Percentiles rank a stretch among this genome's conserved stretches.
phyloP scores from a whole-genome alignment of 2,113 vertebrate species.

The Lagopus leucura region DNA sequence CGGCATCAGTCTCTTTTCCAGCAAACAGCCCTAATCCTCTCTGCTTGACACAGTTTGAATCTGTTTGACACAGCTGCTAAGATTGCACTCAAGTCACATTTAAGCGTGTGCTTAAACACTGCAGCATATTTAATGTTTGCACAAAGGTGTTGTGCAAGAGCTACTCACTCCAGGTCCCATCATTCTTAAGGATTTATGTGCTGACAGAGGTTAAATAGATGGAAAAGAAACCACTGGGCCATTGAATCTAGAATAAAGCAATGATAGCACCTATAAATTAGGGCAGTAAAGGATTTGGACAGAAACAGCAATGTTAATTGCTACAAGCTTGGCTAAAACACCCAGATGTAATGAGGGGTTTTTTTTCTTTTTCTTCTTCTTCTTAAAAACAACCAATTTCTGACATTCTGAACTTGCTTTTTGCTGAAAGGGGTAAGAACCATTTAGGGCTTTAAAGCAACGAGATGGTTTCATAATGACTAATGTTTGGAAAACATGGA shows the following conservation, averaged over 20 bases:
- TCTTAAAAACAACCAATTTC: background rate
- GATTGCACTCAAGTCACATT: background rate
- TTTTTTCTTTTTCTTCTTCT: background rate
- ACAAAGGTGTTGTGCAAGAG: background rate
- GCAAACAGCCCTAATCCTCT: background rate
- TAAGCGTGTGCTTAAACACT: background rate
- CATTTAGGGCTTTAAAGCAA: background rate
- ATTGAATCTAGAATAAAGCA: background rate
- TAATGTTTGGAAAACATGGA: background rate
- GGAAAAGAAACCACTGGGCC: background rate
- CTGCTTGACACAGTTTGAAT: background rate
- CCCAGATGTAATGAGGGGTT: background rate
- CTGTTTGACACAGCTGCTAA: background rate
- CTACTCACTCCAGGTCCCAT: too few relatives aligned
- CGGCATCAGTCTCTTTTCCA: background rate
- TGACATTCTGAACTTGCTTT: slow-evolving; percentile 6
- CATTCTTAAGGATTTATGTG: background rate
- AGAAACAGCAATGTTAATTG: background rate
- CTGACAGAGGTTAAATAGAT: slow-evolving; percentile 10
- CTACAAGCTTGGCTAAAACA: background rate
- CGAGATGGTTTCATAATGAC: background rate
- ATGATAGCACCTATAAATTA: background rate
- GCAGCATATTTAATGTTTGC: background rate
- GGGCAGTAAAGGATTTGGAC: background rate
- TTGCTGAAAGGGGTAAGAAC: background rate